Conservation (phyloP, 1,140 invertebrate species). For the Plectus sambesii region DNA sequence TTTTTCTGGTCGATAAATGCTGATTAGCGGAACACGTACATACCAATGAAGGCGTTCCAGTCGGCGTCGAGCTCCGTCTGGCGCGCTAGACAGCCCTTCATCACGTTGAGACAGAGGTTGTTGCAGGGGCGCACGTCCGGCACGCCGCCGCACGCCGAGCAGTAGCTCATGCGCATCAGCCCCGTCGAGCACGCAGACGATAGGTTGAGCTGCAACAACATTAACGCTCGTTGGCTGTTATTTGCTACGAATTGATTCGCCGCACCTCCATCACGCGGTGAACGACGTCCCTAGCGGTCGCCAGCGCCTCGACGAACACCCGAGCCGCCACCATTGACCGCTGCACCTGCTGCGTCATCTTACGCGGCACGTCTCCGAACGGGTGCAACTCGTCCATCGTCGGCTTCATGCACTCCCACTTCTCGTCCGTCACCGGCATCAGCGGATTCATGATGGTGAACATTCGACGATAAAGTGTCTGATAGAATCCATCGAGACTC, state of each 20-base stretch:
- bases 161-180: slow-evolving; percentile 70
- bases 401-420: slow-evolving; percentile 70
- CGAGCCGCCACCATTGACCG: slow-evolving; percentile 82
- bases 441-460: slow-evolving; percentile 78
- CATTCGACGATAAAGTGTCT: slow-evolving; percentile 83
- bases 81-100: slow-evolving; percentile 73
- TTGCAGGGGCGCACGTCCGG: slow-evolving; percentile 63
- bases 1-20: neutral
- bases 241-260: slow-evolving; percentile 4
- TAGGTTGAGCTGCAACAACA: slow-evolving; percentile 49
- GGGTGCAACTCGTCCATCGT: slow-evolving; percentile 83
- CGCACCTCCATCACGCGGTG: slow-evolving; percentile 61
- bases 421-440: slow-evolving; percentile 71
- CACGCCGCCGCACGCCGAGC: slow-evolving; percentile 67
- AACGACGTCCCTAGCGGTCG: slow-evolving; percentile 67
- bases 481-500: slow-evolving; percentile 83
- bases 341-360: slow-evolving; percentile 72
- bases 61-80: slow-evolving; percentile 68
- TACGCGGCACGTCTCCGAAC: slow-evolving; percentile 82
- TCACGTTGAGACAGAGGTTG: slow-evolving; percentile 74
- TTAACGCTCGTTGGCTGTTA: slow-evolving; percentile 4
- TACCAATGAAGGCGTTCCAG: slow-evolving; percentile 83
- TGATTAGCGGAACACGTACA: neutral
- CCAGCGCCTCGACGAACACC: slow-evolving; percentile 76
- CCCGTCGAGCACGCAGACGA: slow-evolving; percentile 63